Base-by-base conservation (phyloP, 2,797 vertebrate species). In the Tokudaia tokunoshimensis region DNA sequence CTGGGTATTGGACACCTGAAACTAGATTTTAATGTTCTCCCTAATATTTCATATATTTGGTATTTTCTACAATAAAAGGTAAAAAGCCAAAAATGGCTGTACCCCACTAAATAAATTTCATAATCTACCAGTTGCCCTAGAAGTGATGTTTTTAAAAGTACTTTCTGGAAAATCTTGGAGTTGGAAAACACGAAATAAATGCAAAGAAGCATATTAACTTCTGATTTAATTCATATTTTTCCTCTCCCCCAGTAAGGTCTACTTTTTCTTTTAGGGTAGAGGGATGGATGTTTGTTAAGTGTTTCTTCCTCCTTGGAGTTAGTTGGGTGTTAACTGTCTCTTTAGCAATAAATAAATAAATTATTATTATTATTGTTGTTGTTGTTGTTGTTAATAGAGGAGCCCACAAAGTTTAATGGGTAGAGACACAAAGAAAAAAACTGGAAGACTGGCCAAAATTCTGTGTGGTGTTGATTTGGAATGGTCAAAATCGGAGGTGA, bases 111-210 rank as follows among this genome's bases (percentile, higher is more conserved):
- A 85, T 11, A 84, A n/a, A 85, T 85, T 88, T 84, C 47, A 44
- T 67, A 85, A 67, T n/a, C 83, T 20, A 52, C 13, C 24, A 70
- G 14, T 1, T 81, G n/a, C 20, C 82, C 70, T 61, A 55, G 84
- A 90, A 78, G 22, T 74, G 31, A 37, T 41, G 34, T 82, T 93
- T 94, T 91, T 26, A 63, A 63, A 96, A 96, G 57, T 80, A 70
- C 17, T 17, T 86, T 93, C 59, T 94, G 84, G 67, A 81, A 96
- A 94, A n/a, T 79, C 47, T 55, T 61, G 65, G 19, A 65, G 26
- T 52, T 85, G 41, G 57, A 78, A 89, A 94, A 88, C 83, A 81
- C 87, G 59, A 92, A 95, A 89, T 37, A 80, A 37, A 50, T 79
- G 24, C 24, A 74, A 13, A 22, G n/a, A 59, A 78, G 37, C 52